A percentile compares a stretch with the other conserved stretches of the same genome.
phyloP scores from a whole-genome alignment of 2,888 invertebrate species.

The Patella pellucida region DNA sequence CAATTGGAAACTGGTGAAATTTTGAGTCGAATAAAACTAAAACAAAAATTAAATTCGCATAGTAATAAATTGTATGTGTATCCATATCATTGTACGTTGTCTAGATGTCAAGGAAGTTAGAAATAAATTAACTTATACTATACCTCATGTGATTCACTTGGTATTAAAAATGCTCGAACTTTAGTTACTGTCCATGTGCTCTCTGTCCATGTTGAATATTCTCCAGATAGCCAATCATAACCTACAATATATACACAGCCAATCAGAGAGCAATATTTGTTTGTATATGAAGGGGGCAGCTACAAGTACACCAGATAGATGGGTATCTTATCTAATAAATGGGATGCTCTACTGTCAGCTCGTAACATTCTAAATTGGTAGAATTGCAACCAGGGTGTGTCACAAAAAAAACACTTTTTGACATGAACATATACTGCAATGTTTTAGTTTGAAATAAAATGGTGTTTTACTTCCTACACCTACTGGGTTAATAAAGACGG shows the following conservation, averaged over 20 bases:
- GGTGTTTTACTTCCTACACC: too few relatives aligned
- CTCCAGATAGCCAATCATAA: constrained; percentile 57
- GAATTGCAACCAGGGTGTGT: too few relatives aligned
- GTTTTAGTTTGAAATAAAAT: too few relatives aligned
- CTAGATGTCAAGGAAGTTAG: too few relatives aligned
- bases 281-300: neutral
- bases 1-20: too few relatives aligned
- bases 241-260: constrained; percentile 17
- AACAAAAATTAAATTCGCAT: neutral
- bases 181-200: constrained; percentile 53
- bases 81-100: too few relatives aligned
- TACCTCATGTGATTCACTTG: constrained; percentile 61
- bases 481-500: too few relatives aligned
- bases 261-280: neutral
- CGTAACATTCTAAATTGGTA: too few relatives aligned
- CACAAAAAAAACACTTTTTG: too few relatives aligned
- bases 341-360: too few relatives aligned
- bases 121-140: constrained; percentile 10
- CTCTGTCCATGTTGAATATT: constrained; percentile 67
- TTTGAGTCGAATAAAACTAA: neutral
- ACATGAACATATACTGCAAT: too few relatives aligned
- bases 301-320: neutral
- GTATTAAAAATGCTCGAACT: constrained; percentile 58
- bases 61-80: neutral
- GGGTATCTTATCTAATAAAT: too few relatives aligned